Percentiles rank a stretch among this genome's conserved stretches.
These are phyloP conservation scores for Hirtodrosophila histrioides DNA, from an alignment of 2,888 invertebrate genomes.

Conservation along the genomic window DNA sequence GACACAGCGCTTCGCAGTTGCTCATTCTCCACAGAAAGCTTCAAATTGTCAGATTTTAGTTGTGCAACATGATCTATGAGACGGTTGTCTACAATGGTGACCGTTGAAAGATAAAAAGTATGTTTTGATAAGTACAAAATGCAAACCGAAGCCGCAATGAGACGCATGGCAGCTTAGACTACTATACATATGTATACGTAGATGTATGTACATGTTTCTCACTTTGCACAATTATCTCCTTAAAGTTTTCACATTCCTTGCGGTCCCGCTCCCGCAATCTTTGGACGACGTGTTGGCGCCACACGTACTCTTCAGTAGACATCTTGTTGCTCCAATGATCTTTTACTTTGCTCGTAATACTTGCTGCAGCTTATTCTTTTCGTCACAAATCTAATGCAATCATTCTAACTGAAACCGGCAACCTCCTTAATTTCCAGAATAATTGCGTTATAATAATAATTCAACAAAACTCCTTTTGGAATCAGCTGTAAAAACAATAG, in stretches of 20 bases:
- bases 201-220: constrained; percentile 83
- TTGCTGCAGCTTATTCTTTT: constrained; percentile 9
- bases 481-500: constrained; percentile 7
- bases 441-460: neutral
- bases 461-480: constrained; percentile 8
- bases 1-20: constrained; percentile 88
- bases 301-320: constrained; percentile 85
- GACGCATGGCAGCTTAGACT: neutral
- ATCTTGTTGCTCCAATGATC: constrained; percentile 57
- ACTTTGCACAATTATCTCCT: constrained; percentile 93
- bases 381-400: constrained; percentile 29
- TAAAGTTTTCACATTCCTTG: constrained; percentile 90
- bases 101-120: constrained; percentile 1
- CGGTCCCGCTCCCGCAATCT: constrained; percentile 91
- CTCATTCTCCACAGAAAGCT: constrained; percentile 93
- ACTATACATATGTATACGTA: neutral
- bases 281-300: constrained; percentile 89
- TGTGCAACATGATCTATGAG: constrained; percentile 93
- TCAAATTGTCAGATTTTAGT: constrained; percentile 92
- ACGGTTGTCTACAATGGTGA: constrained; percentile 89
- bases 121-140: constrained; percentile 6
- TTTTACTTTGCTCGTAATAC: constrained; percentile 3
- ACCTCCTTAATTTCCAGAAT: constrained; percentile 2
- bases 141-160: neutral
- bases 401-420: constrained; percentile 26